A percentile compares a stretch with the other conserved stretches of the same genome.
These are phyloP conservation scores for Myripristis jacobus DNA, from an alignment of 2,797 vertebrate species.

Conservation along the genomic window DNA sequence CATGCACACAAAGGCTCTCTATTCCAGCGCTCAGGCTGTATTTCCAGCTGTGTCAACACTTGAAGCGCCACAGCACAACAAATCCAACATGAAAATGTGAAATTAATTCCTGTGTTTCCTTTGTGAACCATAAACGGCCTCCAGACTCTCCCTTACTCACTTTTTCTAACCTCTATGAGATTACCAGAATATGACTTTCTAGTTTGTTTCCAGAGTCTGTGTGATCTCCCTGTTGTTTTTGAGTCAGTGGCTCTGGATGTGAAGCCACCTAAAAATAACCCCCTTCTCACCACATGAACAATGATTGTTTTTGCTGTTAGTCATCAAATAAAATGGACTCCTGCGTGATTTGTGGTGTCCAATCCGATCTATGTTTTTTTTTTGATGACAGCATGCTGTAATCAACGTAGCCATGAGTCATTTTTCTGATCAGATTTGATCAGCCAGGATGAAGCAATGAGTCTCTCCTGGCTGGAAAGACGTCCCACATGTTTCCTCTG, in stretches of 20 bases:
- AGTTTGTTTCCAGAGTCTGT: conserved; percentile 23
- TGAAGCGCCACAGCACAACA: conserved; percentile 1
- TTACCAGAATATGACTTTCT: not conserved
- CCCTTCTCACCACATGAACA: not conserved
- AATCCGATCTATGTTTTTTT: conserved; percentile 13
- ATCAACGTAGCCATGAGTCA: conserved; percentile 23
- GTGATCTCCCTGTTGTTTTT: conserved; percentile 36
- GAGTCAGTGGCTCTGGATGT: conserved; percentile 32
- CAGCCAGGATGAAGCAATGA: conserved; percentile 21
- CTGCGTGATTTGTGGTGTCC: conserved; percentile 18
- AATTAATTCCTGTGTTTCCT: conserved; percentile 22
- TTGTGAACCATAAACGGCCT: conserved; percentile 22
- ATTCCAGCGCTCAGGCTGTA: not conserved
- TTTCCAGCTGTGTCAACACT: conserved; percentile 30
- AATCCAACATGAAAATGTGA: conserved; percentile 29
- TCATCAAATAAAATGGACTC: conserved; percentile 24
- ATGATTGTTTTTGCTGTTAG: conserved; percentile 5
- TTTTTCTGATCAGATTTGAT: conserved; percentile 22
- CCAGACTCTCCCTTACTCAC: conserved; percentile 22
- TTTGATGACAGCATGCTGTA: conserved; percentile 1
- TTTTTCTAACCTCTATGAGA: conserved; percentile 17
- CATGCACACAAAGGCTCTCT: not conserved
- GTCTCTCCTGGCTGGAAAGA: conserved; percentile 39
- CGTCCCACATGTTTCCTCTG: conserved; percentile 51
- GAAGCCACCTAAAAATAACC: conserved; percentile 44